Evolutionary conservation across 2,797 vertebrate species (phyloP).

Genomic region (Notolabrus celidotus): DNA sequence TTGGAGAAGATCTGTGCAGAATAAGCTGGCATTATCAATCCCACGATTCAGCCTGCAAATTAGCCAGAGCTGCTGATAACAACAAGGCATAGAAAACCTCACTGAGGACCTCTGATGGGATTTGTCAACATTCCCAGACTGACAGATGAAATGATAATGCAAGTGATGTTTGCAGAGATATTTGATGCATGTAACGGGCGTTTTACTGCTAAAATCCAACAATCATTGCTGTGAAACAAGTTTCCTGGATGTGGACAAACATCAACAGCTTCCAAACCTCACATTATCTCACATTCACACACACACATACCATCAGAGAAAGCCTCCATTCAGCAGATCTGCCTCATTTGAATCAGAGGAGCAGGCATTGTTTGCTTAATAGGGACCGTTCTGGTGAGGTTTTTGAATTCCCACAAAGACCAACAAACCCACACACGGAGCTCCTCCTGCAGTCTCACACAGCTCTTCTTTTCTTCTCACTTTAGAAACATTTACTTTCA

Average conservation of each 20-base stretch:
- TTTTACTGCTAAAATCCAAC: not conserved
- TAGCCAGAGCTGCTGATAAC: constrained; percentile 20
- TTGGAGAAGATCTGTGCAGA: constrained; percentile 15
- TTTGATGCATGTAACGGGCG: not conserved
- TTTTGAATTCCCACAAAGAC: constrained; percentile 2
- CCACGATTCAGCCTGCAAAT: constrained; percentile 21
- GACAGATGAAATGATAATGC: not conserved
- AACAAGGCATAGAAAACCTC: not conserved
- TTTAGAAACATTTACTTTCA: not conserved
- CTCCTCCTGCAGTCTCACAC: not conserved
- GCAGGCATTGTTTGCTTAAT: constrained; percentile 42
- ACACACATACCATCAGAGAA: constrained; percentile 34
- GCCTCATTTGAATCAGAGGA: constrained; percentile 58
- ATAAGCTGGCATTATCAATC: constrained; percentile 18
- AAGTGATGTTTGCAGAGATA: not conserved
- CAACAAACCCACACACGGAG: constrained; percentile 1
- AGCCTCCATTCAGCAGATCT: constrained; percentile 58
- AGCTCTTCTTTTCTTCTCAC: not conserved
- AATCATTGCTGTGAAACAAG: constrained; percentile 2
- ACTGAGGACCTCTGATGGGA: not conserved
- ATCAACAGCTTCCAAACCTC: not conserved
- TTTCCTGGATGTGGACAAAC: constrained; percentile 4
- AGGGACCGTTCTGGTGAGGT: not conserved
- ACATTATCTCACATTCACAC: constrained; percentile 8
- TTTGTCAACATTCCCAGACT: constrained; percentile 4